Percentiles rank a stretch among this genome's conserved stretches.
Conservation (phyloP, 2,888 invertebrate species). For the Calliphora vomitoria region DNA sequence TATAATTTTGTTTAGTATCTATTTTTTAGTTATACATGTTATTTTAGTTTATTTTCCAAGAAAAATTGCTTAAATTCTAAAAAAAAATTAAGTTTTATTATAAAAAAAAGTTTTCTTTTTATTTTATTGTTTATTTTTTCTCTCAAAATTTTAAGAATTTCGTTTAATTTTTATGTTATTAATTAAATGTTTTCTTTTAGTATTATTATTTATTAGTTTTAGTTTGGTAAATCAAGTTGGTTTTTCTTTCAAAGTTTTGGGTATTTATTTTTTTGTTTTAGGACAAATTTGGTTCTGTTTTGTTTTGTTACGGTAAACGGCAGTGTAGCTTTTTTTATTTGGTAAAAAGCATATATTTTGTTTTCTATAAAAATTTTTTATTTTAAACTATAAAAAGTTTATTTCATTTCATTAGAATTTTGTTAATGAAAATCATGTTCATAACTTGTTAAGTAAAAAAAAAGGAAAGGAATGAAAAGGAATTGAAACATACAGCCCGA, state of each 20-base stretch:
- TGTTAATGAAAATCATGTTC: no score
- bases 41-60: constrained; percentile 54
- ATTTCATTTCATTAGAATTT: not conserved
- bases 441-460: not conserved
- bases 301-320: constrained; percentile 59
- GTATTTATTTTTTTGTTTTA: constrained; percentile 45
- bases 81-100: constrained; percentile 58
- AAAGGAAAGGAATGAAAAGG: not conserved
- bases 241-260: constrained; percentile 37
- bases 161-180: constrained; percentile 57
- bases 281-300: constrained; percentile 59
- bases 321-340: constrained; percentile 54
- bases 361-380: not conserved
- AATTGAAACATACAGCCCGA: not conserved
- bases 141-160: constrained; percentile 45
- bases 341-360: constrained; percentile 35
- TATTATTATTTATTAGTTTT: constrained; percentile 56
- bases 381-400: not conserved
- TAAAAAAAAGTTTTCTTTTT: constrained; percentile 39
- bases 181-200: constrained; percentile 45
- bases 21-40: constrained; percentile 55
- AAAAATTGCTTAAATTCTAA: constrained; percentile 73
- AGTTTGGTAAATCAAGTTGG: constrained; percentile 53
- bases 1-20: constrained; percentile 55
- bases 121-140: constrained; percentile 70